Percentiles rank a stretch among this genome's conserved stretches.
Conservation (phyloP, 2,888 invertebrate genomes). For the Iphiclides podalirius region DNA sequence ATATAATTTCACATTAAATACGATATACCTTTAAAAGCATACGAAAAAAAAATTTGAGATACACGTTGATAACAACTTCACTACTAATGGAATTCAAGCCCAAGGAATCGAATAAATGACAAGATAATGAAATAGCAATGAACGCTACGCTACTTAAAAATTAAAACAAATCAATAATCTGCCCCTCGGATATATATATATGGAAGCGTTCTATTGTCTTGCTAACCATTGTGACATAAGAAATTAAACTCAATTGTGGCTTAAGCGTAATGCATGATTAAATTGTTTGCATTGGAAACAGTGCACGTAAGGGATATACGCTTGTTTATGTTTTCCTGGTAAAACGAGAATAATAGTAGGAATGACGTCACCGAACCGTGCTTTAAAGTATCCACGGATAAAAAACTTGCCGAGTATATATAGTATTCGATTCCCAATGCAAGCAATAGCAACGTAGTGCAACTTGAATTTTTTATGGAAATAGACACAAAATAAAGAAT, state of each 20-base stretch:
- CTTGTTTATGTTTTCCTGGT: constrained; percentile 3
- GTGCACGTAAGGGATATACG: not conserved
- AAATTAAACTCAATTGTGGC: too few species aligned
- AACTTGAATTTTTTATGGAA: too few species aligned
- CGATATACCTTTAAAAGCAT: too few species aligned
- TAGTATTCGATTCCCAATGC: too few species aligned
- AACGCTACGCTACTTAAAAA: constrained; percentile 3
- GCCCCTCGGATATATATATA: not conserved
- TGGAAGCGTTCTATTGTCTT: constrained; percentile 19
- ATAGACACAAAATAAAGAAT: too few species aligned
- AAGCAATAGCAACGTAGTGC: too few species aligned
- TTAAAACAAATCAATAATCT: constrained; percentile 5
- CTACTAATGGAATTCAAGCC: not conserved
- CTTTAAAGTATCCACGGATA: too few species aligned
- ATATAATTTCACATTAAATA: too few species aligned
- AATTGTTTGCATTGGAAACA: constrained; percentile 7
- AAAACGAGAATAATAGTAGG: not conserved
- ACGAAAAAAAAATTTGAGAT: too few species aligned
- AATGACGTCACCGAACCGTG: not conserved
- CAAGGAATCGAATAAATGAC: not conserved
- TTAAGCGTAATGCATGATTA: constrained; percentile 1
- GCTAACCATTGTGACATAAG: constrained; percentile 7
- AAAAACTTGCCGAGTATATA: too few species aligned
- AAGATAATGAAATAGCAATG: constrained; percentile 2
- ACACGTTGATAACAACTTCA: too few species aligned